Evolutionary conservation across 2,113 vertebrate species (phyloP).

Genomic region (Proterorhinus semilunaris): DNA sequence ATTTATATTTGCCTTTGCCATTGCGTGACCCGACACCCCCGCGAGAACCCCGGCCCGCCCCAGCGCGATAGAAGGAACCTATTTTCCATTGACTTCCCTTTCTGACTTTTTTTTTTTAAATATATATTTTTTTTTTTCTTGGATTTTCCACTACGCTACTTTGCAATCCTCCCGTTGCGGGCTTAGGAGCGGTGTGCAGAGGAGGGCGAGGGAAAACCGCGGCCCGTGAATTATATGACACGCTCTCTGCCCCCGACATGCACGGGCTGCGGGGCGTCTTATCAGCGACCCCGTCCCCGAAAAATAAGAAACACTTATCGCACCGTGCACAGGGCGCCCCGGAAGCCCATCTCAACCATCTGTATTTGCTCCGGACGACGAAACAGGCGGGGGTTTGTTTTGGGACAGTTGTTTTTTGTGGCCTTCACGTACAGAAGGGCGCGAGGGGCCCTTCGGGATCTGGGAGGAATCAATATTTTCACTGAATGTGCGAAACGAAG

Average conservation of each 20-base stretch:
- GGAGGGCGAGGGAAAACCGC: background rate
- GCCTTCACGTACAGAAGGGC: constrained; percentile 12
- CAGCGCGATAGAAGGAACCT: constrained; percentile 33
- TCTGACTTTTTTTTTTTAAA: constrained; percentile 23
- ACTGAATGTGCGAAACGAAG: no score
- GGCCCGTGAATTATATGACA: constrained; percentile 54
- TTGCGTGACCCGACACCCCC: constrained; percentile 22
- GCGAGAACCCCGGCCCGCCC: constrained; percentile 29
- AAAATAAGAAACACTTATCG: constrained; percentile 11
- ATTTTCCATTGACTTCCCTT: constrained; percentile 53
- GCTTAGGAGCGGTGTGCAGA: constrained; percentile 10
- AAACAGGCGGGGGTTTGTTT: constrained; percentile 11
- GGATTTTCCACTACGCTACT: constrained; percentile 45
- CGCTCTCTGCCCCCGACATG: constrained; percentile 52
- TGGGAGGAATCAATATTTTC: background rate
- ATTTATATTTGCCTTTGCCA: constrained; percentile 20
- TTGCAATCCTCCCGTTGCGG: constrained; percentile 30
- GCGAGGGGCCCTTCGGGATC: constrained; percentile 13
- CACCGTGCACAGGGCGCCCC: constrained; percentile 11
- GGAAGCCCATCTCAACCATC: constrained; percentile 43
- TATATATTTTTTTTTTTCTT: constrained; percentile 6
- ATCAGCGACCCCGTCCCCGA: constrained; percentile 38
- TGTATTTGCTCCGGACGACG: constrained; percentile 33
- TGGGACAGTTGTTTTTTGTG: constrained; percentile 29
- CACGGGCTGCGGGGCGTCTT: constrained; percentile 47